These are phyloP conservation scores for Myotis daubentonii DNA, from an alignment of 2,797 vertebrate genomes.

Conservation along the genomic window DNA sequence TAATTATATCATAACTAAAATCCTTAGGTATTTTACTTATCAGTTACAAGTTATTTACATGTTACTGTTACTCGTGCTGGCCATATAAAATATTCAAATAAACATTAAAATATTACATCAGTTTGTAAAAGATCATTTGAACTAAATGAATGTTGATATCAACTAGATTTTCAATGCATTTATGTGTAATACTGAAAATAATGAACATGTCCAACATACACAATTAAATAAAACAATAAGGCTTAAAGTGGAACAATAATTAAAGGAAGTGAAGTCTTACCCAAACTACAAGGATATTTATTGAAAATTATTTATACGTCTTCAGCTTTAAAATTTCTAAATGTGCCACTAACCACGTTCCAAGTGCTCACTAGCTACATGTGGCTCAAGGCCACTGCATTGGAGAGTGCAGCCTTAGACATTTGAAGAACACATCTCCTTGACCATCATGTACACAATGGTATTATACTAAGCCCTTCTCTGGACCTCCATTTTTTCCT, in stretches of 20 bases:
- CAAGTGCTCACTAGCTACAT: background rate
- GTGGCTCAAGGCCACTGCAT: background rate
- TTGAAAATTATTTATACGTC: background rate
- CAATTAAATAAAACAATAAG: background rate
- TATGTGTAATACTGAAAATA: background rate
- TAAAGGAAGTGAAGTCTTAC: background rate
- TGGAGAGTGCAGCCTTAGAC: background rate
- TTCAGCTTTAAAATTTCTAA: background rate
- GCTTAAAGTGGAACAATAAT: background rate
- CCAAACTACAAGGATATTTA: background rate
- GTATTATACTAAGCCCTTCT: background rate
- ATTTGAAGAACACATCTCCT: background rate
- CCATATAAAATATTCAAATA: background rate
- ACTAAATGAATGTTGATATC: background rate
- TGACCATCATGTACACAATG: background rate
- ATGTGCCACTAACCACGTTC: background rate
- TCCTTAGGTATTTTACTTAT: background rate
- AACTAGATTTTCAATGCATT: background rate
- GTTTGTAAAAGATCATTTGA: background rate
- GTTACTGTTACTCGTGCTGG: background rate
- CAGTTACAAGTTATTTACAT: background rate
- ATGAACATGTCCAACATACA: background rate
- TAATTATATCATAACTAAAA: background rate
- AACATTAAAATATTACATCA: background rate
- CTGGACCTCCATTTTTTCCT: background rate